phyloP scores from a whole-genome alignment of 92 coral and sea anemone genomes.

The Palythoa heliodiscus region DNA sequence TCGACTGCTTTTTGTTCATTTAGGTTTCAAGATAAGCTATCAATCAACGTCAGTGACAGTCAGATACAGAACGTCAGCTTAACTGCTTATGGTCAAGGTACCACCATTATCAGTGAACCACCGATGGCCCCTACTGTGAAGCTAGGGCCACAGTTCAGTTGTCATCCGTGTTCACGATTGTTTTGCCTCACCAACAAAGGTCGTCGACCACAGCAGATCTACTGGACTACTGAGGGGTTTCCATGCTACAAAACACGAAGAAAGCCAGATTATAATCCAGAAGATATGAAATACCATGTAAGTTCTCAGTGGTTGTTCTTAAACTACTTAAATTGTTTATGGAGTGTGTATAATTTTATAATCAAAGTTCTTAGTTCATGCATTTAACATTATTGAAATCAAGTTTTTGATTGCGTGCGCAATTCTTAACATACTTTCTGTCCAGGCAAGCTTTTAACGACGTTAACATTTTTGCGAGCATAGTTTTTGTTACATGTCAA shows the following conservation, averaged over 20 bases:
- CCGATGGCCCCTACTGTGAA: slow-evolving; percentile 87
- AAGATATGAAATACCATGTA: slow-evolving; percentile 91
- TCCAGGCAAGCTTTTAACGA: no score
- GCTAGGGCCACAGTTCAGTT: slow-evolving; percentile 97
- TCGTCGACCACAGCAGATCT: slow-evolving; percentile 92
- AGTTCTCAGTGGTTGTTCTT: background rate
- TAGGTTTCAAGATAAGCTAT: slow-evolving; percentile 91
- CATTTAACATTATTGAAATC: no score
- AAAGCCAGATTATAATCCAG: slow-evolving; percentile 83
- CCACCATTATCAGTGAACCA: slow-evolving; percentile 95
- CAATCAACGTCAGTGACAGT: slow-evolving; percentile 88
- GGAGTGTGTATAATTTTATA: background rate
- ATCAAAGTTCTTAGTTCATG: no score
- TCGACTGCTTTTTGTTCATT: background rate
- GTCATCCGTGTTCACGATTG: slow-evolving; percentile 76
- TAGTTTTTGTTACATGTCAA: no score
- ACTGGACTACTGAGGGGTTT: slow-evolving; percentile 99
- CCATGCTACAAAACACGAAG: slow-evolving; percentile 81
- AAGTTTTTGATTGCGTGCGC: no score
- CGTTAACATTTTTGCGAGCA: no score
- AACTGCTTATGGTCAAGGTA: slow-evolving; percentile 89
- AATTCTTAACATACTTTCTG: no score
- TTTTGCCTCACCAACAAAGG: slow-evolving; percentile 89
- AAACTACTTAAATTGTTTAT: background rate
- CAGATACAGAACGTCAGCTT: slow-evolving; percentile 88